These are phyloP conservation scores for Neolamprologus fasciatus DNA, from an alignment of 2,113 vertebrate genomes.

Conservation along the genomic window DNA sequence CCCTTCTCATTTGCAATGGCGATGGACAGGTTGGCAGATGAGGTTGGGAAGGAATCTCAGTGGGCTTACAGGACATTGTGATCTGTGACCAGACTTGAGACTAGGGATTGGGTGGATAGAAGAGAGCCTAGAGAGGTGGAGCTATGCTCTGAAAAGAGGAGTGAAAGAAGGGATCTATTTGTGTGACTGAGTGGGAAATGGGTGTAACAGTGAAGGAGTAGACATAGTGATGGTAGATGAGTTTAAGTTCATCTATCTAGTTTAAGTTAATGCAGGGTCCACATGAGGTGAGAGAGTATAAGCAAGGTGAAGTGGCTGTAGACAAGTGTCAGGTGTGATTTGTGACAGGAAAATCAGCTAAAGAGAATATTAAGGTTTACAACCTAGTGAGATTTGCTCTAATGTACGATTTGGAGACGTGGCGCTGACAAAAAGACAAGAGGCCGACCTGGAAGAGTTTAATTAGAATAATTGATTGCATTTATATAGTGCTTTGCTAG, in stretches of 20 bases:
- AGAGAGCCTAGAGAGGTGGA: not conserved
- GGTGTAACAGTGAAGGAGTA: not conserved
- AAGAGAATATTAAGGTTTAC: not conserved
- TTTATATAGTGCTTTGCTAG: not conserved
- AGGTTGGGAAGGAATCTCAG: not conserved
- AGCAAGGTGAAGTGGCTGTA: not conserved
- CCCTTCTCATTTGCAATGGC: not conserved
- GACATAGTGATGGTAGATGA: not conserved
- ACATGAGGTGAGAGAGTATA: not conserved
- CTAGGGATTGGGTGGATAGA: not conserved
- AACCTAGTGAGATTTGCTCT: not conserved
- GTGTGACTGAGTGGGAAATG: not conserved
- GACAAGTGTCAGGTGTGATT: not conserved
- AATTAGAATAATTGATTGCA: not conserved
- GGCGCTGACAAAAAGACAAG: not conserved
- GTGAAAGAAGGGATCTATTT: not conserved
- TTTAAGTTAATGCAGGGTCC: not conserved
- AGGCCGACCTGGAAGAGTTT: not conserved
- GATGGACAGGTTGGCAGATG: not conserved
- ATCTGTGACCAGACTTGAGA: not conserved
- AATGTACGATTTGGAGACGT: not conserved
- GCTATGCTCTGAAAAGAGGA: not conserved
- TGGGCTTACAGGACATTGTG: not conserved
- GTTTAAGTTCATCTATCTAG: not conserved
- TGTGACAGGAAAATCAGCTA: not conserved